Evolutionary conservation across 2,113 vertebrate species (phyloP), one percentile per base, ranked within the genome.

Genomic region (Origma solitaria): DNA sequence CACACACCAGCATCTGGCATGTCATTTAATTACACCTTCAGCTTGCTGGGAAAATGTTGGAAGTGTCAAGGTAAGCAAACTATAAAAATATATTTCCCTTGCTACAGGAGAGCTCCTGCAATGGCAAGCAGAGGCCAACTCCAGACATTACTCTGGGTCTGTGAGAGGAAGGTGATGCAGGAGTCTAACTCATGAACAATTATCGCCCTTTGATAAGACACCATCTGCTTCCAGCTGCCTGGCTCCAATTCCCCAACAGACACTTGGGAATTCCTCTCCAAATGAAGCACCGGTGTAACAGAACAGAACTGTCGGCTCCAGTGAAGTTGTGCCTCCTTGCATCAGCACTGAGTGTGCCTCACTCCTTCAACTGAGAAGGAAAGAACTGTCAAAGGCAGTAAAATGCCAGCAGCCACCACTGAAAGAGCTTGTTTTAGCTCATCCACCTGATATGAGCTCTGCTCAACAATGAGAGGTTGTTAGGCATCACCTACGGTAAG

Each of bases 21-120:
- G 92, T 95, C 96, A 89, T 86, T 83, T 76, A 96, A 95, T 92
- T 96, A 54, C 77, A 95, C 91, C 93, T 94, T 82, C 85, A 88
- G 91, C 82, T 88, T 88, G 87, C 87, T 72, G 81, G 79, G 70
- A 64, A 93, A 90, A 80, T 89, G 81, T 86, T 92, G 82, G 91
- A 95, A 92, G 87, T 82, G 82, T 93, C 96, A 96, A 92, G 95
- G 91, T 82, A 94, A 95, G 91, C 91, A 95, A 95, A 92, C 83
- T 71, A 82, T 93, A 90, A 97, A 91, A 92, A 95, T 80, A 71
- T 37, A 92, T 84, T 88, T 86, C 15, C 12, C 51, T 27, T 80
- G 73, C 75, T 92, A 56, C 35, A 49, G 84, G 62, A 64, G 71
- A 82, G 62, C 88, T 88, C 68, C 75, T 37, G 68, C 66, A 58